Evolutionary conservation across 2,888 invertebrate species (phyloP), one percentile per base, ranked within the genome.

Genomic region (Lepidocyrtoides sp.): DNA sequence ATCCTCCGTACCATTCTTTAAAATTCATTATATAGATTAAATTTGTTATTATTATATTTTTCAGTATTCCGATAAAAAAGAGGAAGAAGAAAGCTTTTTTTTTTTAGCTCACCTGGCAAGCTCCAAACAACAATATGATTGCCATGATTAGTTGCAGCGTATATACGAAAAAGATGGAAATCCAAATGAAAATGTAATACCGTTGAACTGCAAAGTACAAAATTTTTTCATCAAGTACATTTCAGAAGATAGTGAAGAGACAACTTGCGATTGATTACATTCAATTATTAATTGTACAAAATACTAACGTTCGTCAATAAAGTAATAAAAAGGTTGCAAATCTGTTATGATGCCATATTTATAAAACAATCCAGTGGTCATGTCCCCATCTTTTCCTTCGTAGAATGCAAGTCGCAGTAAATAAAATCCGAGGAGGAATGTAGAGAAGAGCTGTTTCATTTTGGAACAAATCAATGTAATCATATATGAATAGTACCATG

Each of bases 111-210:
- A 93, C 93, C 91, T 93, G 93, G 69, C 93, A 93, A 82, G 91
- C 93, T 83, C 93, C 93, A 72, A 93, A 93, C 23, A 93, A 36
- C 10, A 93, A 84, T 23, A 93, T 91, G 84, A 93, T 93, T 32
- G 91, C 91, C 93, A 93, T 93, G 32, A 93, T 91, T 44, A 93
- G 86, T 23, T 93, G 93, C n/a, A 93, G 26, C 0, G 93, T 93
- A 63, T 93, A 92, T 10, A 93, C 90, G 84, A 92, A 91, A 60
- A 93, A 93, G 72, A 93, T 92, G 26, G 92, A 79, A 51, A 93
- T 91, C 93, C 93, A 93, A 60, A 93, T 93, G 69, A 91, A 77
- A 57, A 92, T 91, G 91, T 93, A 93, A 81, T 92, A 93, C 44
- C 81, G 85, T 91, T 91, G 91, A 51, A 93, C 93, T 93, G 32